These are phyloP conservation scores for Tribolium castaneum DNA, from an alignment of 1,140 invertebrate genomes.

Conservation along the genomic window DNA sequence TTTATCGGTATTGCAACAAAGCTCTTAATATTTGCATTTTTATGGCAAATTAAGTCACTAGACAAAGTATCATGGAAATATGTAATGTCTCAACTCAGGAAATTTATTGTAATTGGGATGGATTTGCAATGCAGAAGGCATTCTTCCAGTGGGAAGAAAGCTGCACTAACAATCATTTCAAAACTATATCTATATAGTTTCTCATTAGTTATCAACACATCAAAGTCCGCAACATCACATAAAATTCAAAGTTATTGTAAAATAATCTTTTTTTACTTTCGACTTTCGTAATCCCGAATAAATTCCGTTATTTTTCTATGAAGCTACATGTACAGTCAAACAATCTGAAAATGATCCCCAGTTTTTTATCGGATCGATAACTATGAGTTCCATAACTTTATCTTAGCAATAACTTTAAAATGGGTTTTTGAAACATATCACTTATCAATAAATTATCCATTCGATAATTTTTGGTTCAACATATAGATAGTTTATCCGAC, in stretches of 20 bases:
- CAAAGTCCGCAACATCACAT: neutral
- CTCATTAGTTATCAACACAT: neutral
- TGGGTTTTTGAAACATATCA: too few relatives aligned
- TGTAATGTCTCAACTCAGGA: neutral
- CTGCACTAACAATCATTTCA: neutral
- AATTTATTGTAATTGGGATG: neutral
- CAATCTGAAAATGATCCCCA: too few relatives aligned
- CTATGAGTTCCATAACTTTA: too few relatives aligned
- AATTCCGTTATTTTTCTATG: too few relatives aligned
- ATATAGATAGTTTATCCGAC: too few relatives aligned
- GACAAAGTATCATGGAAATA: neutral
- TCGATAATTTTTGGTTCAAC: too few relatives aligned
- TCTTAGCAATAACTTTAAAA: too few relatives aligned
- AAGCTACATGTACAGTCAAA: too few relatives aligned
- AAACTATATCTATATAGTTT: neutral
- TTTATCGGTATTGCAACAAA: neutral
- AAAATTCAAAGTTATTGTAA: neutral
- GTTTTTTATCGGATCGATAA: too few relatives aligned
- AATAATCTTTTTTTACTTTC: too few relatives aligned
- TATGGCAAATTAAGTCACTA: neutral
- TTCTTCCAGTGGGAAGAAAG: neutral
- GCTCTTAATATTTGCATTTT: neutral
- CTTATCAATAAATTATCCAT: too few relatives aligned
- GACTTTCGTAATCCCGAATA: too few relatives aligned
- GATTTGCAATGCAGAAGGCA: neutral